phyloP scores from a whole-genome alignment of 2,797 vertebrate genomes.

The Myotis myotis region DNA sequence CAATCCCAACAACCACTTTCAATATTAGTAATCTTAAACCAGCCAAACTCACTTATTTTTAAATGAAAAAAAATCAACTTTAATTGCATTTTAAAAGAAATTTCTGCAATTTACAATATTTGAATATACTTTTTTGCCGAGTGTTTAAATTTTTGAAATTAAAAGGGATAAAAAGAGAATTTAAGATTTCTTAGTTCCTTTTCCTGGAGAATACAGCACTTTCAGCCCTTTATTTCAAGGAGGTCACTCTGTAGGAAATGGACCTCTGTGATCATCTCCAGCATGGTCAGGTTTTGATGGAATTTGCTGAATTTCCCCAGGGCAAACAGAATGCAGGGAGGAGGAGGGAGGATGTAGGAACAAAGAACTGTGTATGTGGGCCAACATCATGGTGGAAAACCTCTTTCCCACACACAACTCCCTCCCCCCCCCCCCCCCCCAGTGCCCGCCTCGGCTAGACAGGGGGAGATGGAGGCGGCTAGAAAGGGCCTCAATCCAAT shows the following conservation, averaged over 20 bases:
- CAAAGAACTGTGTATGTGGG: too few relatives aligned
- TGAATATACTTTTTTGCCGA: not conserved
- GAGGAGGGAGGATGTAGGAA: too few relatives aligned
- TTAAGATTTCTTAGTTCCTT: not conserved
- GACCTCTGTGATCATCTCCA: too few relatives aligned
- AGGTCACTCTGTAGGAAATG: not conserved
- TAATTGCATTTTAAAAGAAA: not conserved
- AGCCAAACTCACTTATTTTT: not conserved
- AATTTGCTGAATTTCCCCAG: too few relatives aligned
- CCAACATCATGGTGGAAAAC: too few relatives aligned
- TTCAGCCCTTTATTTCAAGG: not conserved
- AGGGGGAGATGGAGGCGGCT: too few relatives aligned
- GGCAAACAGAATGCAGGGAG: too few relatives aligned
- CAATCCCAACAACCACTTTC: not conserved
- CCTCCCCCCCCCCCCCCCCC: rapidly evolving
- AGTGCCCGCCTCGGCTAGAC: too few relatives aligned
- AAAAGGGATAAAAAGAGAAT: not conserved
- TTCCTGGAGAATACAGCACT: not conserved
- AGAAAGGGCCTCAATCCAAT: too few relatives aligned
- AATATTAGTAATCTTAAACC: not conserved
- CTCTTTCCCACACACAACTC: too few relatives aligned
- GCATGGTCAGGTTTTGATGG: too few relatives aligned
- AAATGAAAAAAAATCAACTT: not conserved
- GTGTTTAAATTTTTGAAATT: not conserved
- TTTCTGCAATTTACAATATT: not conserved